Conservation (phyloP, 2,888 invertebrate genomes). For the Hoplodrina blanda region DNA sequence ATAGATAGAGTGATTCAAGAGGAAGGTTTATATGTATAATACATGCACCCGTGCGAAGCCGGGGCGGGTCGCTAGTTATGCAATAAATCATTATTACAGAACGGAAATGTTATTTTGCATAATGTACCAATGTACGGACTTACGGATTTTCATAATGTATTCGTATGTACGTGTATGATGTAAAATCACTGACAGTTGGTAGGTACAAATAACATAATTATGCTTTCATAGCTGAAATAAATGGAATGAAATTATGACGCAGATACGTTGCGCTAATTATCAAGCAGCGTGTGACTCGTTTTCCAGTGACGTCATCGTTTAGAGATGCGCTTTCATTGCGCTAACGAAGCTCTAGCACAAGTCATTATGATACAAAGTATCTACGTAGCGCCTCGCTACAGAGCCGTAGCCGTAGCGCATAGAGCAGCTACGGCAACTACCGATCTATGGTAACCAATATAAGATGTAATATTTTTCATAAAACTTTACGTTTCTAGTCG, state of each 20-base stretch:
- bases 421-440: conserved; percentile 35
- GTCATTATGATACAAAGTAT: conserved; percentile 26
- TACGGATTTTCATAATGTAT: conserved; percentile 12
- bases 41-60: too few species aligned
- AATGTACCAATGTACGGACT: neutral
- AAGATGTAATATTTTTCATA: neutral
- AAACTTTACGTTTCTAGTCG: neutral
- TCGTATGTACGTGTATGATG: neutral
- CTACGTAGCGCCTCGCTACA: conserved; percentile 32
- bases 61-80: too few species aligned
- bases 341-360: conserved; percentile 45
- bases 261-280: conserved; percentile 30
- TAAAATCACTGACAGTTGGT: conserved; percentile 2
- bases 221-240: conserved; percentile 2
- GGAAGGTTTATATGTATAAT: too few species aligned
- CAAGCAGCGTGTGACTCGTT: conserved; percentile 23
- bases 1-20: too few species aligned
- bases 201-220: neutral
- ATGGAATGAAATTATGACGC: conserved; percentile 3
- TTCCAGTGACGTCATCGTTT: conserved; percentile 42
- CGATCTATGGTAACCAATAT: conserved; percentile 10
- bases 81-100: conserved; percentile 32
- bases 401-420: conserved; percentile 30
- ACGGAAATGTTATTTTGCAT: conserved; percentile 16
- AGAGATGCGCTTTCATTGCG: conserved; percentile 41